Evolutionary conservation across 2,113 vertebrate genomes (phyloP).

Genomic region (Calcarius ornatus): DNA sequence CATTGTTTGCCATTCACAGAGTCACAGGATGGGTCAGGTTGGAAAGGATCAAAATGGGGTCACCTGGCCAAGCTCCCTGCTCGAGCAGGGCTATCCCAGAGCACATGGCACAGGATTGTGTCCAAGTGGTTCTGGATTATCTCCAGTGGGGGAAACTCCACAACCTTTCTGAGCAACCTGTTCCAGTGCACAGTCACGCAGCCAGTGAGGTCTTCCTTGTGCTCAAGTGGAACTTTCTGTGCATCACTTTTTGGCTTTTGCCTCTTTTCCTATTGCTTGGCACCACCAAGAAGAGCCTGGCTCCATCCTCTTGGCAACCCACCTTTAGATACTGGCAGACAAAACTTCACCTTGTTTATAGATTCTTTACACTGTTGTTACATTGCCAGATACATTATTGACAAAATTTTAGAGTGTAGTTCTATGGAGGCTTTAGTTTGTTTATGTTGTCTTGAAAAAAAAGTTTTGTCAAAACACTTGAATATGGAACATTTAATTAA

Average conservation of each 20-base stretch:
- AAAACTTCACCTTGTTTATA: neutral
- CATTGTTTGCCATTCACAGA: neutral
- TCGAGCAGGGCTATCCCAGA: fast-evolving
- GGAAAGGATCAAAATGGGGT: neutral
- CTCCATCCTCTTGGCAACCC: neutral
- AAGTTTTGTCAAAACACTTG: neutral
- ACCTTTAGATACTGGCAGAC: neutral
- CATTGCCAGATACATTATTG: neutral
- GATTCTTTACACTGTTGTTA: neutral
- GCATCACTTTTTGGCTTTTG: neutral
- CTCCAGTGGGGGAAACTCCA: neutral
- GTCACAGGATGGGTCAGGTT: neutral
- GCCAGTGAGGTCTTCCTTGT: neutral
- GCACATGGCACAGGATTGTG: neutral
- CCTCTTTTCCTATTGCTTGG: neutral
- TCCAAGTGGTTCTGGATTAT: neutral
- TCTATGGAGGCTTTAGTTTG: neutral
- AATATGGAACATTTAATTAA: neutral
- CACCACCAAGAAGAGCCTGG: neutral
- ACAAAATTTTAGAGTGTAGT: neutral
- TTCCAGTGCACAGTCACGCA: neutral
- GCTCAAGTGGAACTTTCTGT: neutral
- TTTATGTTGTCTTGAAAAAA: neutral
- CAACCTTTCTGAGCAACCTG: fast-evolving
- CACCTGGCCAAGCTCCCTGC: fast-evolving